phyloP scores from a whole-genome alignment of 2,888 invertebrate species.

The Taenaris catops region DNA sequence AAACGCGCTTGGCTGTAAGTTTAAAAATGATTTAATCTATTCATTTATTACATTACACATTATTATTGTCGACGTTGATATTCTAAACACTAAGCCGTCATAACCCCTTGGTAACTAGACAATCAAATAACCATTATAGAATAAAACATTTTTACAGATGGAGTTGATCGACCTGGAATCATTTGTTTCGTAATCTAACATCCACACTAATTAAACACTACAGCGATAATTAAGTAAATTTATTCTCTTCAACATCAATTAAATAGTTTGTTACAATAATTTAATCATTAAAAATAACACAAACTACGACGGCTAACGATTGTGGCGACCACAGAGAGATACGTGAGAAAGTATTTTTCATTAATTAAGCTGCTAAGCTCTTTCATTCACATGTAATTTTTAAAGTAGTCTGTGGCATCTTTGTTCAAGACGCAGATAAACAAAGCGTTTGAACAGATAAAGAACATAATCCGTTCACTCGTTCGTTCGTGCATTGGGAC shows the following conservation, averaged over 20 bases:
- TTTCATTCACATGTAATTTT: constrained; percentile 14
- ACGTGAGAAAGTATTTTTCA: constrained; percentile 8
- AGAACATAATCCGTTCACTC: constrained; percentile 54
- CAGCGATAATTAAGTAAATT: not conserved
- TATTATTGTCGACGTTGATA: no score
- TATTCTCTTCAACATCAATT: no score
- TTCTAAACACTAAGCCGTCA: no score
- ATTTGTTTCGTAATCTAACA: no score
- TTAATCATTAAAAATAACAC: constrained; percentile 2
- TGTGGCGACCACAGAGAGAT: not conserved
- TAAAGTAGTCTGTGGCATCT: constrained; percentile 11
- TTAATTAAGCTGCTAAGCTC: constrained; percentile 3
- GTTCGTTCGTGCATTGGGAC: constrained; percentile 44
- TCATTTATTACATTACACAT: no score
- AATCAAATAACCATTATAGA: no score
- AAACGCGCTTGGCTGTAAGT: no score
- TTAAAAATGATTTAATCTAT: not conserved
- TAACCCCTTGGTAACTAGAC: no score
- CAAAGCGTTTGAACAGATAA: constrained; percentile 34
- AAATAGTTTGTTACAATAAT: no score
- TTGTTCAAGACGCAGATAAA: constrained; percentile 13
- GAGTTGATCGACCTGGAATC: no score
- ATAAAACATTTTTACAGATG: no score
- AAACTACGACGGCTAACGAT: not conserved
- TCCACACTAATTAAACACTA: not conserved